phyloP scores from a whole-genome alignment of 2,113 vertebrate genomes.

The Atherinomorus stipes region DNA sequence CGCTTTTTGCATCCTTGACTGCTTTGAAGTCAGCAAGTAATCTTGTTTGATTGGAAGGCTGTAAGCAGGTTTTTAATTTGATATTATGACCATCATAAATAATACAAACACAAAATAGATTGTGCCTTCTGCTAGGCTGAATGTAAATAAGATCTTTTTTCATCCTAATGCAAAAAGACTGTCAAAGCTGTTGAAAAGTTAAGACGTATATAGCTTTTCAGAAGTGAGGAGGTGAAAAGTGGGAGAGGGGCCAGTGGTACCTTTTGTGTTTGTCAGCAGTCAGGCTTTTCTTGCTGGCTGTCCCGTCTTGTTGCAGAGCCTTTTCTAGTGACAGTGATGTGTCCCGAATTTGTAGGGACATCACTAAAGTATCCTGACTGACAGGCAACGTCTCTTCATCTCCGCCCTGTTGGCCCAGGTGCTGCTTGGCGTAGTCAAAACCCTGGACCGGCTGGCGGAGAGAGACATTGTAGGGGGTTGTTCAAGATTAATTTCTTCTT shows the following conservation, averaged over 20 bases:
- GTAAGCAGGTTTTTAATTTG: not conserved
- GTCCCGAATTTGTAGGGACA: slow-evolving; percentile 90
- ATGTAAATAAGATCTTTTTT: not conserved
- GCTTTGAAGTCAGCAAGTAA: not conserved
- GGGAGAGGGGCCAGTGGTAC: slow-evolving; percentile 73
- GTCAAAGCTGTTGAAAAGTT: not conserved
- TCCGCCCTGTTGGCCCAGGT: slow-evolving; percentile 94
- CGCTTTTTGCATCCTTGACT: not conserved
- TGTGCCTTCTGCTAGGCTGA: not conserved
- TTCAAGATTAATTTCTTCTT: slow-evolving; percentile 16
- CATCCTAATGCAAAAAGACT: too few species aligned
- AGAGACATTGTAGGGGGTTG: slow-evolving; percentile 13
- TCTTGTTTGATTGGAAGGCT: not conserved
- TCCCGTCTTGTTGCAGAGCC: slow-evolving; percentile 88
- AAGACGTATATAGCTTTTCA: not conserved
- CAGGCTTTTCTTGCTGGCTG: slow-evolving; percentile 89
- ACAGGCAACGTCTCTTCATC: slow-evolving; percentile 93
- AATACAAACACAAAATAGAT: too few species aligned
- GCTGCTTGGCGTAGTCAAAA: slow-evolving; percentile 98
- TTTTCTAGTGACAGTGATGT: slow-evolving; percentile 90
- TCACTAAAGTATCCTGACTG: slow-evolving; percentile 93
- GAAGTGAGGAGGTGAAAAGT: not conserved
- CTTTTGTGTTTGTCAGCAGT: slow-evolving; percentile 92
- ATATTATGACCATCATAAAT: too few species aligned
- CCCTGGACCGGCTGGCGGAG: slow-evolving; percentile 93